Evolutionary conservation across 2,113 vertebrate genomes (phyloP), one percentile per base, ranked within the genome.

Genomic region (Engystomops pustulosus): DNA sequence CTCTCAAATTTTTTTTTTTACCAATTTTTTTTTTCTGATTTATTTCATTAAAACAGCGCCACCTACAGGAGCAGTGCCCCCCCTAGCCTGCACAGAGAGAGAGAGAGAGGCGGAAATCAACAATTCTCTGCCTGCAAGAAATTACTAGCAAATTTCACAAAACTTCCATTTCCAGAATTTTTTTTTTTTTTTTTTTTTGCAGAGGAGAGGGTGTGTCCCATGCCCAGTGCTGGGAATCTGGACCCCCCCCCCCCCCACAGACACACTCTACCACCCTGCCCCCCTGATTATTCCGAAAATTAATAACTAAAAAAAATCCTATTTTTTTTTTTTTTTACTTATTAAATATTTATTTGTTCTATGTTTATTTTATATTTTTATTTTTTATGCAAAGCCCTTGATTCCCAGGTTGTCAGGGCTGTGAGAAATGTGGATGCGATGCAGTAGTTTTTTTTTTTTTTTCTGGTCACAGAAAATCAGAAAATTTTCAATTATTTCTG

Each of bases 21-120:
- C 88, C 87, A 89, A 86, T 91, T 93, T 91, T 89, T 88, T 87
- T 74, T 88, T 41, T 41, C 86, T 87, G 69, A 91, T 93, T 93
- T 88, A 79, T 90, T 90, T 89, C 85, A 90, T 85, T 90, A 91
- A 91, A 90, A 92, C 94, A 91, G 93, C 96, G 96, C 96, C 96
- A 93, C 94, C 95, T 96, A 90, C 93, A 90, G 96, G 94, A 87
- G 90, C 38, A 41, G 38, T 41, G 38, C 92, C 89, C 85, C 86
- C 91, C n/a, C n/a, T n/a, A n/a, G n/a, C n/a, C n/a, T n/a, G n/a
- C n/a, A n/a, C n/a, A n/a, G n/a, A n/a, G n/a, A n/a, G n/a, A n/a
- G n/a, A n/a, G n/a, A n/a, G n/a, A 90, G 86, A 87, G 80, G 87
- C 86, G 91, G 88, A 94, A 96, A 93, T 94, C 92, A 41, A 41